Evolutionary conservation across 2,113 vertebrate genomes (phyloP).

Genomic region (Brachypodius melanocephalos): DNA sequence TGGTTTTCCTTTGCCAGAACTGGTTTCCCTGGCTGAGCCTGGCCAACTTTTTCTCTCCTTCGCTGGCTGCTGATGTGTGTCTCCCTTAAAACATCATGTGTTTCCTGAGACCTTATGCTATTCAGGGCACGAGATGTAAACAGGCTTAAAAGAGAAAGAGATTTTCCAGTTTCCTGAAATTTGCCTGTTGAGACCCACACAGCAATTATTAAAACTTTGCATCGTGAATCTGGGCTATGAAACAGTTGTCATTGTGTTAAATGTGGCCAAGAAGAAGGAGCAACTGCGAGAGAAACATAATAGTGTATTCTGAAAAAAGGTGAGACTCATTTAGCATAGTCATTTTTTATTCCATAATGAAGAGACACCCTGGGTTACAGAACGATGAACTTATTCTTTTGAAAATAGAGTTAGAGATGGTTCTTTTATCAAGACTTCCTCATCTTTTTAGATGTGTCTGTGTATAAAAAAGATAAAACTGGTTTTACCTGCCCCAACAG

Average conservation of each 20-base stretch:
- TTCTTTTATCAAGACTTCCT: background rate
- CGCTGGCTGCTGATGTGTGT: background rate
- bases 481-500: background rate
- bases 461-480: background rate
- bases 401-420: background rate
- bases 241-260: background rate
- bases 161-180: background rate
- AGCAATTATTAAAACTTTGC: background rate
- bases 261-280: background rate
- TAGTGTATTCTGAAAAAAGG: background rate
- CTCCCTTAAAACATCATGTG: background rate
- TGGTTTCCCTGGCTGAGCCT: background rate
- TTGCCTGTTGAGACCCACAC: rapidly evolving
- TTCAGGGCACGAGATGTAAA: background rate
- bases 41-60: background rate
- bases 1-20: background rate
- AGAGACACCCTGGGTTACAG: background rate
- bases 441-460: background rate
- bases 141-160: background rate
- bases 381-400: background rate
- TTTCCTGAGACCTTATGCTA: background rate
- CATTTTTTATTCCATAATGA: background rate
- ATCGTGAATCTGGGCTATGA: background rate
- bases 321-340: background rate
- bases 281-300: background rate